A percentile compares a stretch with the other conserved stretches of the same genome.
Conservation (phyloP, 2,113 vertebrate species). For the Antechinus stuartii region DNA sequence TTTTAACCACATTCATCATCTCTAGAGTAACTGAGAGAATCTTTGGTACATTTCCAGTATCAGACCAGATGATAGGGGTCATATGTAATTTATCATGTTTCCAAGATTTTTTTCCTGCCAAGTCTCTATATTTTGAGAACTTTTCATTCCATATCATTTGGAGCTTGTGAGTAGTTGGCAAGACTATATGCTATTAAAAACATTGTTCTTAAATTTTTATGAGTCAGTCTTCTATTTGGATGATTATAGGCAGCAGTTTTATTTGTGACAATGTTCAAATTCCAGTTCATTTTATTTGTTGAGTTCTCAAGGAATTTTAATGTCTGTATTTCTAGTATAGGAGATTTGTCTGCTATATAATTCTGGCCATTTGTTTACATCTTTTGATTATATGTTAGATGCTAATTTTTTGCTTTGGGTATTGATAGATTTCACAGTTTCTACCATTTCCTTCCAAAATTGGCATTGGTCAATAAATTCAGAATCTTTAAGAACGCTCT, state of each 20-base stretch:
- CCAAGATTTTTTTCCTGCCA: not conserved
- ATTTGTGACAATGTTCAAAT: not conserved
- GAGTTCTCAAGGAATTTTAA: not conserved
- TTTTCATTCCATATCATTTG: not conserved
- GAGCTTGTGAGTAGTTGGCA: not conserved
- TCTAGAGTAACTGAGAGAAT: too few relatives aligned
- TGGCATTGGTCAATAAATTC: not conserved
- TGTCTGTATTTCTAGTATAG: not conserved
- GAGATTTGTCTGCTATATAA: not conserved
- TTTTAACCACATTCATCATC: too few relatives aligned
- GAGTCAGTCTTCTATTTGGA: not conserved
- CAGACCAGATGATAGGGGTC: not conserved
- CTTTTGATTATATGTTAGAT: not conserved
- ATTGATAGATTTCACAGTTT: not conserved
- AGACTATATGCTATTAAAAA: not conserved
- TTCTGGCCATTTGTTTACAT: not conserved
- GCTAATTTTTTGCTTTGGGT: not conserved
- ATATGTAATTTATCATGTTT: not conserved
- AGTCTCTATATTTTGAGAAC: not conserved
- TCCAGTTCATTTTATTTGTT: not conserved
- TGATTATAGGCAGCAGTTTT: not conserved
- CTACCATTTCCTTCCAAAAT: not conserved
- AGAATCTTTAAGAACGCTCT: not conserved
- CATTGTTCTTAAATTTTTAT: not conserved
- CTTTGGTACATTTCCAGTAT: too few relatives aligned